A percentile compares a stretch with the other conserved stretches of the same genome.
phyloP scores from a whole-genome alignment of 2,888 invertebrate genomes.

The Phlogophora meticulosa region DNA sequence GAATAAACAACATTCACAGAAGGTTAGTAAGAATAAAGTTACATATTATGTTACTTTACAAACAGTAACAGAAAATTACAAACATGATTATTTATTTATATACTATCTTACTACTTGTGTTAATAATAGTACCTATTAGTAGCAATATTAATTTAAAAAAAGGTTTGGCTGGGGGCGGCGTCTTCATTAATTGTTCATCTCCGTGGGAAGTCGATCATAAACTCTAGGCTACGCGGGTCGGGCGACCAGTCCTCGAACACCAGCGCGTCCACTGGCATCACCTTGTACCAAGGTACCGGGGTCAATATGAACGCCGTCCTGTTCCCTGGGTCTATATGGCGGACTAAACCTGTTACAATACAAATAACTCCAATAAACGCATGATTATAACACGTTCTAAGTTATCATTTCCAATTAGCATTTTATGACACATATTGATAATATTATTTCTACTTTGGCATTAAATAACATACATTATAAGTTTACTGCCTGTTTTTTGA shows the following conservation, averaged over 20 bases:
- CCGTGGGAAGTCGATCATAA: too few relatives aligned
- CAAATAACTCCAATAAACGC: constrained; percentile 42
- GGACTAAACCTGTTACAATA: constrained; percentile 92
- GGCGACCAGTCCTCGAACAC: constrained; percentile 90
- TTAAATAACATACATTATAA: constrained; percentile 68
- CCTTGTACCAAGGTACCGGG: constrained; percentile 85
- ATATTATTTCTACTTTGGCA: constrained; percentile 79
- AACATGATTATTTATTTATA: too few relatives aligned
- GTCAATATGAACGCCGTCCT: constrained; percentile 92
- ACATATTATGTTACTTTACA: too few relatives aligned
- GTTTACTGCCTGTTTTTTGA: constrained; percentile 59
- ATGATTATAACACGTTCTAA: constrained; percentile 57
- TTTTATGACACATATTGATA: constrained; percentile 84
- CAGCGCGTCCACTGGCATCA: constrained; percentile 79
- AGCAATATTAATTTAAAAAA: too few relatives aligned
- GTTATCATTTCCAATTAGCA: constrained; percentile 77
- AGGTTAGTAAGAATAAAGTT: too few relatives aligned
- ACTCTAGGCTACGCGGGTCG: constrained; percentile 80
- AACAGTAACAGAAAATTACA: too few relatives aligned
- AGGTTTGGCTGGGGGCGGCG: too few relatives aligned
- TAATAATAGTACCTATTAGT: too few relatives aligned
- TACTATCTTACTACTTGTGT: too few relatives aligned
- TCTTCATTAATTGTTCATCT: too few relatives aligned
- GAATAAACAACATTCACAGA: too few relatives aligned
- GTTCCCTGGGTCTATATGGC: constrained; percentile 92